Percentiles rank a stretch among this genome's conserved stretches.
These are phyloP conservation scores for Pagetopsis macropterus DNA, from an alignment of 2,797 vertebrate species.

Conservation along the genomic window DNA sequence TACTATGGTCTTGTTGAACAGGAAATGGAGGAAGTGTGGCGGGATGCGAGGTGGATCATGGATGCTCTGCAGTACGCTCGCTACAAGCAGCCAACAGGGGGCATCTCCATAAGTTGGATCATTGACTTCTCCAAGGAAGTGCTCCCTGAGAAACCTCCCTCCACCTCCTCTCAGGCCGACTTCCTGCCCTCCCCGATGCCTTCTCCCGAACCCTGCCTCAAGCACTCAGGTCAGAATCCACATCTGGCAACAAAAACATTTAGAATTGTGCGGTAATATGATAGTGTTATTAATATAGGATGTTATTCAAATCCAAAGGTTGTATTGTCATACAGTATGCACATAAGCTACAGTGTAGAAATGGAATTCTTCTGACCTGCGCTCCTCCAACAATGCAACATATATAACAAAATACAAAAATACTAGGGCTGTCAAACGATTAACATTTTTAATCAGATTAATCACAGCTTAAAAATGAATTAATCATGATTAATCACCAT, in stretches of 20 bases:
- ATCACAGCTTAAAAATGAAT: too few species aligned
- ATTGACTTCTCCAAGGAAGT: slow-evolving; percentile 83
- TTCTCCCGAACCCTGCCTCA: slow-evolving; percentile 86
- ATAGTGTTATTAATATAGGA: not conserved
- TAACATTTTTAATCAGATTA: too few species aligned
- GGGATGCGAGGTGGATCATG: slow-evolving; percentile 93
- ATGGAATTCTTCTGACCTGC: too few species aligned
- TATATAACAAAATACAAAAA: too few species aligned
- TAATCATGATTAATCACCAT: too few species aligned
- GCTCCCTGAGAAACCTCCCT: slow-evolving; percentile 77
- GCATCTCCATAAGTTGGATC: slow-evolving; percentile 87
- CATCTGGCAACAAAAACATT: not conserved
- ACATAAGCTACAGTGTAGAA: too few species aligned
- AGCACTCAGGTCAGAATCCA: slow-evolving; percentile 83
- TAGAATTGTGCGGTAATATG: not conserved
- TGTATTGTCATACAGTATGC: too few species aligned
- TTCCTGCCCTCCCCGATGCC: slow-evolving; percentile 89
- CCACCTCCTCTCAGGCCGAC: slow-evolving; percentile 86
- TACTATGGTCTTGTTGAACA: slow-evolving; percentile 54
- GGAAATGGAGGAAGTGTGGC: slow-evolving; percentile 96
- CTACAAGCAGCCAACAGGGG: slow-evolving; percentile 90
- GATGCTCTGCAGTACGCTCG: slow-evolving; percentile 91
- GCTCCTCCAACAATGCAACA: too few species aligned
- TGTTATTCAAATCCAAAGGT: too few species aligned
- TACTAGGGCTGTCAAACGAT: too few species aligned